phyloP scores from a whole-genome alignment of 2,113 vertebrate genomes.

The Cyanistes caeruleus region DNA sequence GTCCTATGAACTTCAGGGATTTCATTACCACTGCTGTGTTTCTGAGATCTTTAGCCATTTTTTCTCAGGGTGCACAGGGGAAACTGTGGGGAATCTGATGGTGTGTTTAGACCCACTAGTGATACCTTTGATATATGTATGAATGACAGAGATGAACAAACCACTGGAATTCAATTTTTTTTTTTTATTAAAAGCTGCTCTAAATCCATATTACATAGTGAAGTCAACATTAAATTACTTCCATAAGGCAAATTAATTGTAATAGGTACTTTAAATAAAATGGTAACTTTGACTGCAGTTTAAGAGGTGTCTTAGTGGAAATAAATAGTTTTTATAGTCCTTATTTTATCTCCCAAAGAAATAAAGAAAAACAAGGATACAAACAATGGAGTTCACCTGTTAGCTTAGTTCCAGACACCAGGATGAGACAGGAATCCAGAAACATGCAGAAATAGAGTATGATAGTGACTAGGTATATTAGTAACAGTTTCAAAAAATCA shows the following conservation, averaged over 20 bases:
- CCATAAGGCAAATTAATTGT: neutral
- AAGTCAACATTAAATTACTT: neutral
- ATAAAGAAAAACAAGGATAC: neutral
- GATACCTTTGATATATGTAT: neutral
- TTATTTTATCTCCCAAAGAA: neutral
- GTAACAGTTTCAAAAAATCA: rapidly evolving
- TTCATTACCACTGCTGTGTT: neutral
- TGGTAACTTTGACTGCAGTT: neutral
- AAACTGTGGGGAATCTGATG: neutral
- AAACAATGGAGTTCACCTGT: neutral
- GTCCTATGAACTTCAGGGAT: rapidly evolving
- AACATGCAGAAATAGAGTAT: neutral
- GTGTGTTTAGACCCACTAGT: neutral
- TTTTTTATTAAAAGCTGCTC: neutral
- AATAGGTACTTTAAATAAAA: neutral
- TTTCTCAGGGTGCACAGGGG: neutral
- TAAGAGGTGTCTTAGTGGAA: neutral
- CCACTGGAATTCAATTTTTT: neutral
- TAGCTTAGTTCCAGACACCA: neutral
- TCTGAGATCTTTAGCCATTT: neutral
- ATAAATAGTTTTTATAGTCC: neutral
- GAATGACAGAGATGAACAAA: neutral
- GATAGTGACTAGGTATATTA: neutral
- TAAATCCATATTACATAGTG: neutral
- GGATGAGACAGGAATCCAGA: neutral